Evolutionary conservation across 2,113 vertebrate species (phyloP), one percentile per base, ranked within the genome.

Genomic region (Poeciliopsis turrubarensis): DNA sequence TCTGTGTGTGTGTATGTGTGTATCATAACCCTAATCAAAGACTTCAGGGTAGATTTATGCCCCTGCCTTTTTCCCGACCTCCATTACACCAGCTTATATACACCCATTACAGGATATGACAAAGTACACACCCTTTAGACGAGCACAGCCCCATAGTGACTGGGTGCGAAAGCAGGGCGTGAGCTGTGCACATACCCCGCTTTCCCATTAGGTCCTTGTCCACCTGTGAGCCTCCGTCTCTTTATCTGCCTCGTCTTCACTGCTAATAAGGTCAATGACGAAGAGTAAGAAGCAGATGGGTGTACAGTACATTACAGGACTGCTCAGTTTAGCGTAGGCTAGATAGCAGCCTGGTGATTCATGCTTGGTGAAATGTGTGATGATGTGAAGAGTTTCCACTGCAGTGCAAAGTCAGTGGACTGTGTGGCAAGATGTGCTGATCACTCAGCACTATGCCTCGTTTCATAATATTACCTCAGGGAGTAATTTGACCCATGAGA

Each of bases 91-190:
- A 84, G 88, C 90, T 93, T 89, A 93, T 93, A 93, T 93, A 91
- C 92, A 91, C 92, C 93, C 92, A 94, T 95, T 94, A 94, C 92
- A 86, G 94, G 92, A 93, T 93, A 93, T 94, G 94, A 94, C 92
- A 90, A 81, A 87, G 89, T 86, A 89, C 89, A 92, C 92, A 90
- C 90, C 89, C 92, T 90, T 85, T 85, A 91, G 85, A 89, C 65
- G 81, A 80, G 83, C 85, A 84, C 85, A 87, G 81, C 83, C 79
- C 73, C 80, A 83, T 74, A 84, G 72, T 30, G 81, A 72, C 69
- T 83, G 74, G 73, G 77, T 76, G 54, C 65, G 77, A 77, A 67
- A 86, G 60, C 73, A 82, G 83, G 83, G 81, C 82, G 84, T 71
- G 68, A 30, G 64, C 72, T 81, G 74, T 64, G 79, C 87, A 82